These are phyloP conservation scores for Caenorhabditis parvicauda DNA, from an alignment of 2,888 invertebrate species.

Conservation along the genomic window DNA sequence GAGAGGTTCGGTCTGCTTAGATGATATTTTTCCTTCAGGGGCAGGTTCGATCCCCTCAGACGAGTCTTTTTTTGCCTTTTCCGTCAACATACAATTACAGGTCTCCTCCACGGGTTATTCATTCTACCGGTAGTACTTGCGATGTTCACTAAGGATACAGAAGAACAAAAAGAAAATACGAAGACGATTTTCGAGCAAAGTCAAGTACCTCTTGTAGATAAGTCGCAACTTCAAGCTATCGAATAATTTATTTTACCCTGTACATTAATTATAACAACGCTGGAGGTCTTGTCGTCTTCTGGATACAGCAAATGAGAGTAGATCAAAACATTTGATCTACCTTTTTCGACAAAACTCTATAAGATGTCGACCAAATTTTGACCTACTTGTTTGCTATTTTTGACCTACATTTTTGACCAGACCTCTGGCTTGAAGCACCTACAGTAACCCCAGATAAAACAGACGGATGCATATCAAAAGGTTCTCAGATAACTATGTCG, in stretches of 20 bases:
- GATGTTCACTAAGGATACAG: conserved; percentile 16
- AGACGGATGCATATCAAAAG: too few species aligned
- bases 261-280: background rate
- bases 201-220: background rate
- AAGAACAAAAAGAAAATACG: conserved; percentile 10
- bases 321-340: conserved; percentile 4
- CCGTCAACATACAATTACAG: conserved; percentile 15
- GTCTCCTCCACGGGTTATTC: conserved; percentile 48
- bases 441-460: too few species aligned
- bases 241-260: conserved; percentile 3
- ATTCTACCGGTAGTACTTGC: conserved; percentile 43
- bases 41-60: too few species aligned
- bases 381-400: too few species aligned
- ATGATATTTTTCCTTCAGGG: too few species aligned
- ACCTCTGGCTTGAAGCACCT: too few species aligned
- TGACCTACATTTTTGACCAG: too few species aligned
- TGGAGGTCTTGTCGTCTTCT: background rate
- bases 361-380: too few species aligned
- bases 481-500: too few species aligned
- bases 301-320: background rate
- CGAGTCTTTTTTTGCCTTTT: background rate
- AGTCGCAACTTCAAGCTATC: too few species aligned
- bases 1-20: background rate
- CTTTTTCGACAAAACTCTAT: conserved; percentile 15
- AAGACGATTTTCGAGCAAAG: conserved; percentile 1